Base-by-base conservation (phyloP, 2,113 vertebrate genomes). In the Anguilla rostrata region DNA sequence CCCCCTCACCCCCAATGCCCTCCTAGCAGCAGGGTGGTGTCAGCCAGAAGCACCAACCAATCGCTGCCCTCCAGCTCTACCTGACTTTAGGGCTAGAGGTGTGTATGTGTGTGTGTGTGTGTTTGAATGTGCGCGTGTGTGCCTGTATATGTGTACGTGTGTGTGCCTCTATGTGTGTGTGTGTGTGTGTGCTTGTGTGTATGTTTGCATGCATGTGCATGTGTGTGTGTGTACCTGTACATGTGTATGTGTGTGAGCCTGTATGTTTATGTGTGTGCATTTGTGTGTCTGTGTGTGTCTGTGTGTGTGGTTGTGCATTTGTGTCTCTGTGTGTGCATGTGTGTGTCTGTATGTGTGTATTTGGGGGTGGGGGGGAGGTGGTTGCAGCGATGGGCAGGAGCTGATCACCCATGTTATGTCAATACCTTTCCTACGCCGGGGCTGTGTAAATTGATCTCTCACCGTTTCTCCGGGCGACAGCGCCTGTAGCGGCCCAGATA, bases 371-470 rank as follows among this genome's bases (percentile, higher is more conserved):
- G 20, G 56, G 14, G 14, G 11, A 41, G 60, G 78, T 60, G 85
- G 40, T 75, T 81, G 60, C 0, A 87, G 89, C 56, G 90, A 92
- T 91, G 91, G 94, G 93, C 92, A 96, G 93, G 92, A 95, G 93
- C 95, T 92, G 93, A 95, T 94, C 95, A 95, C 94, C 96, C 95
- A 56, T 95, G 95, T 95, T 94, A 94, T 96, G 96, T 96, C 97
- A 96, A 97, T 97, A 96, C 95, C 95, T 90, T 94, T 95, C 95
- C 95, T 94, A 96, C 96, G 95, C 95, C 94, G 94, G 93, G 94
- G 94, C 95, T 96, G 95, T 97, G 96, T 97, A 97, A 97, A 98
- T 97, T 97, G 97, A 98, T 98, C 96, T 97, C 96, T 97, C 97
- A 96, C 96, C 97, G 95, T 97, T 97, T 97, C 96, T 97, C 95